Evolutionary conservation across 2,888 invertebrate genomes (phyloP).

Genomic region (Sphecodes monilicornis): DNA sequence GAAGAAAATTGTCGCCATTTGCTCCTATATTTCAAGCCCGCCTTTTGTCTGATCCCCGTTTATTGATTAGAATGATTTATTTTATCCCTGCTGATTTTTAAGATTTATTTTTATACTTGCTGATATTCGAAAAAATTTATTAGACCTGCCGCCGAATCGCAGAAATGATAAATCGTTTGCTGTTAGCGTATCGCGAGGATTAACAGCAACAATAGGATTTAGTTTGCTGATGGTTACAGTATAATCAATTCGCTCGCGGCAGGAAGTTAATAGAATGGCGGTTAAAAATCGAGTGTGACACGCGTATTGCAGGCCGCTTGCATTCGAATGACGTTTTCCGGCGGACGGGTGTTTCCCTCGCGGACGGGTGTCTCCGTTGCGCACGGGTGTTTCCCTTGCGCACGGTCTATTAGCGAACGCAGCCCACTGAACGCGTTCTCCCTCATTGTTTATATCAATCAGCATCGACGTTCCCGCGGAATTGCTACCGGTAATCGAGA

Average conservation of each 20-base stretch:
- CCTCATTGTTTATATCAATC: slow-evolving; percentile 1
- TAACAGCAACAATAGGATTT: background rate
- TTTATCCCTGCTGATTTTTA: too few relatives aligned
- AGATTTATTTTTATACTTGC: too few relatives aligned
- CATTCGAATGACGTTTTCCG: background rate
- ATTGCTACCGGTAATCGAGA: background rate
- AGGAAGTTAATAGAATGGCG: background rate
- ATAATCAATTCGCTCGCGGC: background rate
- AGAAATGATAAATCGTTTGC: background rate
- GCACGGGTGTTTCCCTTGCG: background rate
- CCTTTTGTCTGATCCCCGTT: background rate
- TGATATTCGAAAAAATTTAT: too few relatives aligned
- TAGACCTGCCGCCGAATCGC: background rate
- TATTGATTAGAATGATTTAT: too few relatives aligned
- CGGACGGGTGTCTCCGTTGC: too few relatives aligned
- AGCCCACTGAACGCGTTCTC: background rate
- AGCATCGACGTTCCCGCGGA: background rate
- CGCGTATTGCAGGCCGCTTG: background rate
- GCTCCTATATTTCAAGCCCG: background rate
- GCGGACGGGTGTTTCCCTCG: background rate
- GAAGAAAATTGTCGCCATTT: background rate
- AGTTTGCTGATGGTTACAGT: background rate
- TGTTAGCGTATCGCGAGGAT: background rate
- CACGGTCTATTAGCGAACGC: background rate
- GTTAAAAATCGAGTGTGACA: background rate